Conservation (phyloP, 2,113 vertebrate genomes). For the Oncorhynchus gorbuscha region DNA sequence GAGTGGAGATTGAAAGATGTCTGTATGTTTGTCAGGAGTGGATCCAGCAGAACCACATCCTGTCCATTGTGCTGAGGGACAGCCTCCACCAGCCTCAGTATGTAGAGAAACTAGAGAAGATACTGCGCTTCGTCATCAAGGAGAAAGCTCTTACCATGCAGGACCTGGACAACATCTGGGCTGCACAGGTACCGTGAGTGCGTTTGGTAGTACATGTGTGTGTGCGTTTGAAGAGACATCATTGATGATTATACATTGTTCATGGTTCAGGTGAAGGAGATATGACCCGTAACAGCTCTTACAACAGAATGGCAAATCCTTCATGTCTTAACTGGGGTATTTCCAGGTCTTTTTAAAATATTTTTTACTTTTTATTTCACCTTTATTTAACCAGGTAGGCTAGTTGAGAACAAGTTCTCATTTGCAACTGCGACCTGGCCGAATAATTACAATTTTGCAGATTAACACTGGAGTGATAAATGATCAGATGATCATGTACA, state of each 20-base stretch:
- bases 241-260: no score
- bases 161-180: conserved; percentile 99
- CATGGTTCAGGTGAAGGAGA: no score
- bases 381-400: no score
- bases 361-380: no score
- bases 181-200: conserved; percentile 85
- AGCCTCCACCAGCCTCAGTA: conserved; percentile 99
- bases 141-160: conserved; percentile 98
- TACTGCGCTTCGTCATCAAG: conserved; percentile 98
- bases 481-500: no score
- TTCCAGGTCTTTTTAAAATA: not conserved
- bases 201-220: no score
- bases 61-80: conserved; percentile 96
- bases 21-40: conserved; percentile 81
- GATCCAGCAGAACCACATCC: conserved; percentile 99
- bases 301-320: not conserved
- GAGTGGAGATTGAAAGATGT: not conserved
- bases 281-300: no score
- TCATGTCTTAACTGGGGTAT: not conserved
- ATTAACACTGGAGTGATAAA: no score
- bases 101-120: conserved; percentile 98
- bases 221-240: no score
- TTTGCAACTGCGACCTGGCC: no score
- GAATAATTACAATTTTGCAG: no score
- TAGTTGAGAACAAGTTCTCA: no score